These are phyloP conservation scores for Lordiphosa andalusiaca DNA, from an alignment of 2,888 invertebrate genomes.

Conservation along the genomic window DNA sequence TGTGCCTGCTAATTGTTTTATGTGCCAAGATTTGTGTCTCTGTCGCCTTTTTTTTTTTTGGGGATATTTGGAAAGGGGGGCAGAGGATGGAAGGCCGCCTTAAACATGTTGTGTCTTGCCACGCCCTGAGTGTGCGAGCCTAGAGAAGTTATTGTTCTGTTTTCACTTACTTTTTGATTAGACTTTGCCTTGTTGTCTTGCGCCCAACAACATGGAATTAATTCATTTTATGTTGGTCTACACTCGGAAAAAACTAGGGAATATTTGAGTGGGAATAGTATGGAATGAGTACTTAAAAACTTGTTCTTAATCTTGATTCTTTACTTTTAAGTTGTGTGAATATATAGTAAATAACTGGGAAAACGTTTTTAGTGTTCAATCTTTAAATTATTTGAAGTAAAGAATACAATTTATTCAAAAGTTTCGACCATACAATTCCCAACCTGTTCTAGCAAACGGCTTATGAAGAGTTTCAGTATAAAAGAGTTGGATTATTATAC, in stretches of 20 bases:
- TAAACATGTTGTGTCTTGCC: constrained; percentile 57
- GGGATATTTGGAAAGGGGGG: constrained; percentile 4
- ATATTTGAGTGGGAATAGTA: too few relatives aligned
- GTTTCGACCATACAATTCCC: too few relatives aligned
- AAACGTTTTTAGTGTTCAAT: too few relatives aligned
- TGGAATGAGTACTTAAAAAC: too few relatives aligned
- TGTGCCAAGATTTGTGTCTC: constrained; percentile 72
- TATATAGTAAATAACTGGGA: too few relatives aligned
- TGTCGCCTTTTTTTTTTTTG: constrained; percentile 10
- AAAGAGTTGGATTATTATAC: too few relatives aligned
- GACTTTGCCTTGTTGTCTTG: constrained; percentile 36
- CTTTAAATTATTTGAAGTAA: too few relatives aligned
- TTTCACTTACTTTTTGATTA: constrained; percentile 73
- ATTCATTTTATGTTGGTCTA: constrained; percentile 67
- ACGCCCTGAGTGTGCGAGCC: constrained; percentile 51
- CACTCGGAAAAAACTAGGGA: neutral
- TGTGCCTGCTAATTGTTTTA: constrained; percentile 65
- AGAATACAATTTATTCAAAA: too few relatives aligned
- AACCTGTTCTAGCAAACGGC: too few relatives aligned
- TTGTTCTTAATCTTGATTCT: too few relatives aligned
- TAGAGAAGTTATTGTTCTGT: constrained; percentile 33
- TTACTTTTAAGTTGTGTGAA: too few relatives aligned
- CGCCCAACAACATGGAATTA: constrained; percentile 63
- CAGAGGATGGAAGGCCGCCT: constrained; percentile 44
- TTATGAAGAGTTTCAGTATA: too few relatives aligned